Evolutionary conservation across 2,113 vertebrate genomes (phyloP), one percentile per base, ranked within the genome.

Genomic region (Haemorhous mexicanus): DNA sequence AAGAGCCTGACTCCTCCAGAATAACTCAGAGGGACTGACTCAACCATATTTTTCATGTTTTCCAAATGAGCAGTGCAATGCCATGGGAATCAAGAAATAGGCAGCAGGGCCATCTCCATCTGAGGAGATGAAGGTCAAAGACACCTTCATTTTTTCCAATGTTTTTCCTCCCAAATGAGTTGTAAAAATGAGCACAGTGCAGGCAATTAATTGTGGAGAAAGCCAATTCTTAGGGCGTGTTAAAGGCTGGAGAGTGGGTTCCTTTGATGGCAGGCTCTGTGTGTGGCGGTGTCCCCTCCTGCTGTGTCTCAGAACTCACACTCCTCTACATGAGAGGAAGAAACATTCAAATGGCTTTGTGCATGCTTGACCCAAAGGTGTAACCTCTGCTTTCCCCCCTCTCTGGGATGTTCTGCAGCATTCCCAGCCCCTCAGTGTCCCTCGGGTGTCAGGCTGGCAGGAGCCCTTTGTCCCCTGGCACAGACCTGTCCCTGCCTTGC

Each of bases 101-200:
- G 89, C 84, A 90, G 95, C 91, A 95, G 95, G 6, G 70, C 89
- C 76, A 24, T 72, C 62, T 93, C 93, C 83, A 21, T 89, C 84
- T 37, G 49, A 67, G 59, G 59, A 87, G 77, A 79, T 88, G 96
- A 97, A 97, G 96, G 98, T 97, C 97, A 97, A 61, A 96, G 84
- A 83, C 59, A 90, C 85, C 64, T 95, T 94, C 86, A 18, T 92
- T 88, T 80, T 94, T 77, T 43, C 77, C 84, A 67, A 43, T 10
- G 4, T 61, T 94, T 94, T 70, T 33, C 66, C 33, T 96, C 93
- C 94, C 58, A 52, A 26, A 55, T 19, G 63, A 62, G 30, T 50
- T 94, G 49, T 94, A 93, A 96, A 95, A 87, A 81, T 44, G 62
- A 94, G 55, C 47, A 27, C 43, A 81, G 72, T 35, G 49, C 62